Percentiles rank a stretch among this genome's conserved stretches.
These are phyloP conservation scores for Eupsilia transversa DNA, from an alignment of 2,888 invertebrate species.

Conservation along the genomic window DNA sequence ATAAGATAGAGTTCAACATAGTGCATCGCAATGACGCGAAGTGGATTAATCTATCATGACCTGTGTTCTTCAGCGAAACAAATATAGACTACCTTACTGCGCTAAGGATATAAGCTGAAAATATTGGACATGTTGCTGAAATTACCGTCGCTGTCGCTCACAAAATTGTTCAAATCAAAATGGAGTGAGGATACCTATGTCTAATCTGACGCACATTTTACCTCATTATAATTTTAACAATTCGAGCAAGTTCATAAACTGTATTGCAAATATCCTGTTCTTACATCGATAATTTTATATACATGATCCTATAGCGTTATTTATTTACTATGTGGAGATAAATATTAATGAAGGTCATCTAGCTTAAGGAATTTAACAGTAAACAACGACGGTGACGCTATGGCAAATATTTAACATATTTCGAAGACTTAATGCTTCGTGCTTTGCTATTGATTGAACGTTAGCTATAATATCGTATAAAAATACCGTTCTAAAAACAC, in stretches of 20 bases:
- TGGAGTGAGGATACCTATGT: conserved; percentile 34
- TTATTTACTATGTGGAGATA: conserved; percentile 43
- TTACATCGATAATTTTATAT: conserved; percentile 24
- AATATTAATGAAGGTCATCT: conserved; percentile 66
- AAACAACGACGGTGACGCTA: conserved; percentile 55
- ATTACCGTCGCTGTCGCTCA: not conserved
- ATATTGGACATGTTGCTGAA: conserved; percentile 11
- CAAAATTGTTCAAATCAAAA: conserved; percentile 43
- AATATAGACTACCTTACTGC: not conserved
- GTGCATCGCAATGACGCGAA: conserved; percentile 22
- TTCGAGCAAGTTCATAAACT: not conserved
- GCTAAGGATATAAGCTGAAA: conserved; percentile 15
- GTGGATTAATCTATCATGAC: conserved; percentile 46
- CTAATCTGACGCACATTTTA: conserved; percentile 31
- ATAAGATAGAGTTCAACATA: conserved; percentile 19
- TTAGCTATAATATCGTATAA: conserved; percentile 24
- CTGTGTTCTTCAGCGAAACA: conserved; percentile 22
- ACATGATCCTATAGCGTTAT: conserved; percentile 38
- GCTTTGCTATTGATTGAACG: conserved; percentile 17
- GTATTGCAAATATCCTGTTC: conserved; percentile 11
- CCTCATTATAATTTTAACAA: conserved; percentile 17
- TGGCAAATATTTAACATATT: conserved; percentile 38
- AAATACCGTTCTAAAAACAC: conserved; percentile 54
- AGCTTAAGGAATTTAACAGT: conserved; percentile 53
- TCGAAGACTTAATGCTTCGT: conserved; percentile 12